Evolutionary conservation across 2,113 vertebrate species (phyloP), one percentile per base, ranked within the genome.

Genomic region (Oryzias woworae): DNA sequence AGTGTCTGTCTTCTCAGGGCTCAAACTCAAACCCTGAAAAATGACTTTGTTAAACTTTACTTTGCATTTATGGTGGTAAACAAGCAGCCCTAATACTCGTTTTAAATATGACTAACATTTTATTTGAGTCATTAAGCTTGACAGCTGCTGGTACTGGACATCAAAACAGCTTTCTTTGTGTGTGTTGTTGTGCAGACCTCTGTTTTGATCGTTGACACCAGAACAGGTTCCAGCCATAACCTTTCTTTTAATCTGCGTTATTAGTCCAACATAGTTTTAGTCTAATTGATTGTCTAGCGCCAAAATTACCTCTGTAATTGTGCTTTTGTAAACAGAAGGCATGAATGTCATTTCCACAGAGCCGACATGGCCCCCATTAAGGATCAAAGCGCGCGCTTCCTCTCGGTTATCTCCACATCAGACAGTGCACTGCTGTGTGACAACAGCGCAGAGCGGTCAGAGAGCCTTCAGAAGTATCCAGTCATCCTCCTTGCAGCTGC

Each of bases 221-320:
- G 62, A 64, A 66, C 57, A 22, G 46, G 67, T 61, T 74, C 62
- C 50, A 31, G 49, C 59, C 49, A 24, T 58, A 72, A 77, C 67
- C 60, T 78, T 44, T 52, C 60, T 70, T 88, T 81, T 85, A 71
- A 86, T 87, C 80, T 77, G 58, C 50, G 42, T 69, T 70, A 74
- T 81, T 67, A 41, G 68, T 46, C 66, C 7, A 69, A 83, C 75
- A 73, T 82, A 74, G 75, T 82, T 88, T 82, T 56, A 56, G 78
- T 70, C 83, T 86, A 86, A 90, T 88, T 85, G 85, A 88, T 87
- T 81, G 83, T 84, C 82, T 71, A n/a, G 75, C 62, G 52, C 75
- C 66, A 73, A 77, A 87, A 85, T 87, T 77, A 73, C 77, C 75
- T 69, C 68, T 58, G 57, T 85, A 83, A 85, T 88, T 85, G 85